Evolutionary conservation across 2,888 invertebrate species (phyloP).

Genomic region (Leucozona laternaria): DNA sequence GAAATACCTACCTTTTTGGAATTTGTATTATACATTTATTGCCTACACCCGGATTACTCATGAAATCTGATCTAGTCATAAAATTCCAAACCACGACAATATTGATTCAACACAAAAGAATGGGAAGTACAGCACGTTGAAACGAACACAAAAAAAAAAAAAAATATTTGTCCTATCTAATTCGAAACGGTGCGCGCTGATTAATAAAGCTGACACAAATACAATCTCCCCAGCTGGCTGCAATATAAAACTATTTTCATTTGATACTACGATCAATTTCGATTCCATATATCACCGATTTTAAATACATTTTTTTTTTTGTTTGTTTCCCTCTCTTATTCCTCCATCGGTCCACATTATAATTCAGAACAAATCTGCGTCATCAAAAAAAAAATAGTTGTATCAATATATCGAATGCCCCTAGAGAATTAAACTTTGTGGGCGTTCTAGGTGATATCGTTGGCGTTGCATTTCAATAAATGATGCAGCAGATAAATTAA

Average conservation of each 20-base stretch:
- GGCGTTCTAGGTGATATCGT: conserved; percentile 39
- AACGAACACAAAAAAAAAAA: neutral
- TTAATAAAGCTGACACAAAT: neutral
- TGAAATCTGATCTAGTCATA: neutral
- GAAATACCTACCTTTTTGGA: neutral
- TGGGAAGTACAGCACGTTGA: neutral
- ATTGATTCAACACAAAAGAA: conserved; percentile 3
- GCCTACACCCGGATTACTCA: neutral
- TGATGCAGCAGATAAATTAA: conserved; percentile 5
- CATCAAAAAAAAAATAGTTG: conserved; percentile 12
- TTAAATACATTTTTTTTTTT: neutral
- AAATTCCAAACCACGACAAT: neutral
- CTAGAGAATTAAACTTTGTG: conserved; percentile 18
- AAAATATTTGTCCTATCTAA: neutral
- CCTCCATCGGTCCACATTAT: neutral
- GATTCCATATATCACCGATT: neutral
- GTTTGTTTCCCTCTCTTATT: neutral
- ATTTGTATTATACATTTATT: neutral
- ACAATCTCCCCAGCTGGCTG: neutral
- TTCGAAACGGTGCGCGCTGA: neutral
- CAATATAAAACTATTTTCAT: neutral
- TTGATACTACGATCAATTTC: neutral
- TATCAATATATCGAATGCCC: conserved; percentile 12
- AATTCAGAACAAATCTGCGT: neutral
- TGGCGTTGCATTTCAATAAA: conserved; percentile 19